Percentiles rank a stretch among this genome's conserved stretches.
Evolutionary conservation across 2,113 vertebrate genomes (phyloP).

Genomic region (Amblyornis subalaris): DNA sequence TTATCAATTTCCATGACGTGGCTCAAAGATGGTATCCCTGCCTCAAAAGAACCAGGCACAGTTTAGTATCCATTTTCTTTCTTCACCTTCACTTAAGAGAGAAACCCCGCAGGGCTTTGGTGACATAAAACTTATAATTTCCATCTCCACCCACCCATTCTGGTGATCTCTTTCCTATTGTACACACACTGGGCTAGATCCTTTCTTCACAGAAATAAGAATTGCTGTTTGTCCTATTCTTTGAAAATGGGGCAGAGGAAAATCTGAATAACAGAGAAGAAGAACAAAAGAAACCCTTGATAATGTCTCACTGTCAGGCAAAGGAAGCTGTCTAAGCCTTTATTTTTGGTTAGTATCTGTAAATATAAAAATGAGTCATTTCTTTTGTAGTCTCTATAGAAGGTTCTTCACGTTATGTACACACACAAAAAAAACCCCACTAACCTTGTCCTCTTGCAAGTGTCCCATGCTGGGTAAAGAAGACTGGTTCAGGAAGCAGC

Average conservation of each 20-base stretch:
- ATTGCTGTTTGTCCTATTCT: not conserved
- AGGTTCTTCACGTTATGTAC: not conserved
- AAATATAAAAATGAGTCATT: not conserved
- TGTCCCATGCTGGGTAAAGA: not conserved
- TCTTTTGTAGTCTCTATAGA: not conserved
- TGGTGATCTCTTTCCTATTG: not conserved
- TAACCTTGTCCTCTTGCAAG: not conserved
- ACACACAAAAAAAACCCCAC: not conserved
- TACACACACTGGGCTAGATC: not conserved
- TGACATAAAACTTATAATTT: not conserved
- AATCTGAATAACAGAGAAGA: not conserved
- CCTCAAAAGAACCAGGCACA: not conserved
- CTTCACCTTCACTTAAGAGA: not conserved
- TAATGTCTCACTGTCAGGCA: not conserved
- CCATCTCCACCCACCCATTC: rapidly evolving
- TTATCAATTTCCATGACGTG: not conserved
- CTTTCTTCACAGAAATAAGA: not conserved
- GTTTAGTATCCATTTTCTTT: not conserved
- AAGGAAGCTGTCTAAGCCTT: not conserved
- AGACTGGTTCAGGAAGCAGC: not conserved
- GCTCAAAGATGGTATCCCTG: not conserved
- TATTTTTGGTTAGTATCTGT: not conserved
- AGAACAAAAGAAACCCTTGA: not conserved
- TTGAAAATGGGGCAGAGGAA: not conserved
- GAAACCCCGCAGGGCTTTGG: not conserved